Evolutionary conservation across 37 sponge, comb jelly and placozoan genomes (phyloP).

Genomic region (Chondrosia reniformis): DNA sequence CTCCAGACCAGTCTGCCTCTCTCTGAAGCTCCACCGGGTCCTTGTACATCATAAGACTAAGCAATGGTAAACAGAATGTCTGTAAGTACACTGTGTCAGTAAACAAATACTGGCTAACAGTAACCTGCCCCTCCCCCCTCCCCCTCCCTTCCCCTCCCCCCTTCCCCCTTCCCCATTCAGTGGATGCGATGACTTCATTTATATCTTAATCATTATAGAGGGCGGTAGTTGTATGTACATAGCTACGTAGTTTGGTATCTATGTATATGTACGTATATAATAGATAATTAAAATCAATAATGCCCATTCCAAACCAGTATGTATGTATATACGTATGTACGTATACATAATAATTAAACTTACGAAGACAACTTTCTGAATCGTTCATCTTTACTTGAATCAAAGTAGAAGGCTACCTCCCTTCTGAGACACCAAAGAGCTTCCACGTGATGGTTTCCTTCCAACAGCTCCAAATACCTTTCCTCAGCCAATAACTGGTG

Average conservation of each 20-base stretch:
- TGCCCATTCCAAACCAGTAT: neutral
- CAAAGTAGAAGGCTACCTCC: slow-evolving; percentile 64
- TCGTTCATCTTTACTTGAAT: neutral
- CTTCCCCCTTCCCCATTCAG: neutral
- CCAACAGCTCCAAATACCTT: slow-evolving; percentile 95
- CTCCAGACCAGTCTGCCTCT: slow-evolving; percentile 86
- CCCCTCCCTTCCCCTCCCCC: neutral
- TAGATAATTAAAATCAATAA: too few species aligned
- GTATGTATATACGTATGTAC: neutral
- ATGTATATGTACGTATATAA: neutral
- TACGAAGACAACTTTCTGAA: neutral
- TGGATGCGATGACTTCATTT: neutral
- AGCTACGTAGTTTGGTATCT: neutral
- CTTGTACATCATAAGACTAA: slow-evolving; percentile 84
- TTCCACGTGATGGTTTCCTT: slow-evolving; percentile 59
- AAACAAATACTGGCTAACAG: neutral
- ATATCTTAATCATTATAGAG: too few species aligned
- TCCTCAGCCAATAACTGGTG: slow-evolving; percentile 79
- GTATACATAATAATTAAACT: neutral
- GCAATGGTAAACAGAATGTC: neutral
- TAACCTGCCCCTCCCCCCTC: neutral
- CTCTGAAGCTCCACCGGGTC: slow-evolving; percentile 64
- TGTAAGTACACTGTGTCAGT: neutral
- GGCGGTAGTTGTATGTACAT: neutral
- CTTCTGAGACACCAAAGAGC: slow-evolving; percentile 85